A percentile compares a stretch with the other conserved stretches of the same genome.
phyloP scores from a whole-genome alignment of 2,888 invertebrate genomes.

The Marronus borbonicus region DNA sequence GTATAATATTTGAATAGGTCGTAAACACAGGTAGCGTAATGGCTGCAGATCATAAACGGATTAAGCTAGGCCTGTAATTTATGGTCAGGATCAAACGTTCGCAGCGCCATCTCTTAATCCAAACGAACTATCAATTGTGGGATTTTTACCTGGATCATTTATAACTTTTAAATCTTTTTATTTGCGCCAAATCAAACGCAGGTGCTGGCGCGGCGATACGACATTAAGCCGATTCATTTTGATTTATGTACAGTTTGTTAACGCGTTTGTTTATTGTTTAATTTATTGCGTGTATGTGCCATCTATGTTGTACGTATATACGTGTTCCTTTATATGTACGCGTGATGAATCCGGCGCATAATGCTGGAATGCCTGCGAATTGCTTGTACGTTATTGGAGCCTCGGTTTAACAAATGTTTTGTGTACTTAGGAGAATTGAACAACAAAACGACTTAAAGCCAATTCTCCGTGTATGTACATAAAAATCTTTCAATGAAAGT shows the following conservation, averaged over 20 bases:
- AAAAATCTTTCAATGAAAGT: not conserved
- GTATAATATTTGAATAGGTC: constrained; percentile 49
- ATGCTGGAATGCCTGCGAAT: not conserved
- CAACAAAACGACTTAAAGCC: not conserved
- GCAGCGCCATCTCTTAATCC: constrained; percentile 68
- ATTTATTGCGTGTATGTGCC: constrained; percentile 55
- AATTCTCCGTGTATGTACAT: not conserved
- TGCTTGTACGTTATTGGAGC: not conserved
- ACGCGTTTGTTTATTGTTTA: constrained; percentile 61
- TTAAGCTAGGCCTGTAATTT: constrained; percentile 69
- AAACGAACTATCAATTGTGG: constrained; percentile 70
- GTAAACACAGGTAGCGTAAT: constrained; percentile 49
- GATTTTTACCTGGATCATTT: constrained; percentile 69
- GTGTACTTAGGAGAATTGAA: not conserved
- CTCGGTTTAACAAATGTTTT: not conserved
- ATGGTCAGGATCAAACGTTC: constrained; percentile 63
- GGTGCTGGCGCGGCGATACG: constrained; percentile 62
- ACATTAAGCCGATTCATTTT: constrained; percentile 61
- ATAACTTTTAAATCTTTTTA: constrained; percentile 67
- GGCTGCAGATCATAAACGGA: constrained; percentile 61
- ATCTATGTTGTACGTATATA: not conserved
- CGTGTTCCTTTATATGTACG: not conserved
- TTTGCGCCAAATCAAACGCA: constrained; percentile 65
- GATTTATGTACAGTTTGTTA: constrained; percentile 62
- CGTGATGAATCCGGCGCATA: constrained; percentile 26